These are phyloP conservation scores for Idaea biselata DNA, from an alignment of 2,888 invertebrate genomes.

Conservation along the genomic window DNA sequence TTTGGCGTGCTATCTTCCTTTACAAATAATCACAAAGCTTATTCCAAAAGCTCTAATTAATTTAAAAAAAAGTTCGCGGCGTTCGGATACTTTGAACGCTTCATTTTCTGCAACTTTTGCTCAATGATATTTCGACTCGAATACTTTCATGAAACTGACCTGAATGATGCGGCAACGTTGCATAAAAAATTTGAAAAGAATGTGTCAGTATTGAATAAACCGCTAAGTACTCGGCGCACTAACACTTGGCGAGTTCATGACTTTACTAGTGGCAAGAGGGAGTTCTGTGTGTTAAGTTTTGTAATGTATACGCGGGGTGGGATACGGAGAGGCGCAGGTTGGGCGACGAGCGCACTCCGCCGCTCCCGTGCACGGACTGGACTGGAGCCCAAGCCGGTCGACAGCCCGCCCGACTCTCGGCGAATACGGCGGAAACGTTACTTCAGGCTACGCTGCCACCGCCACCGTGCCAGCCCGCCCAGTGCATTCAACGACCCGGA, in stretches of 20 bases:
- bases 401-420: constrained; percentile 12
- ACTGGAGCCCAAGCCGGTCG: constrained; percentile 9
- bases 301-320: constrained; percentile 11
- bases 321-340: constrained; percentile 6
- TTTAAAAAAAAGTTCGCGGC: no score
- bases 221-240: not conserved
- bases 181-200: not conserved
- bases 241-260: not conserved
- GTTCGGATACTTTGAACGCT: not conserved
- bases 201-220: not conserved
- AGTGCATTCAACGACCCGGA: constrained; percentile 23
- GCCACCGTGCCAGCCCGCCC: not conserved
- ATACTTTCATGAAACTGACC: not conserved
- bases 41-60: no score
- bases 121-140: not conserved
- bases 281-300: constrained; percentile 8
- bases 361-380: constrained; percentile 22
- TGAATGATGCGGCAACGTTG: not conserved
- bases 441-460: constrained; percentile 10
- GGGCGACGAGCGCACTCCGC: constrained; percentile 17
- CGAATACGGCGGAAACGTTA: constrained; percentile 14
- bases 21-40: not conserved
- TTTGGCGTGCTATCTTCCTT: not conserved
- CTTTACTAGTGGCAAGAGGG: constrained; percentile 3
- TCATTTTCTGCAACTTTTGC: not conserved